Evolutionary conservation across 92 coral and sea anemone species (phyloP).

Genomic region (Montipora capitata): DNA sequence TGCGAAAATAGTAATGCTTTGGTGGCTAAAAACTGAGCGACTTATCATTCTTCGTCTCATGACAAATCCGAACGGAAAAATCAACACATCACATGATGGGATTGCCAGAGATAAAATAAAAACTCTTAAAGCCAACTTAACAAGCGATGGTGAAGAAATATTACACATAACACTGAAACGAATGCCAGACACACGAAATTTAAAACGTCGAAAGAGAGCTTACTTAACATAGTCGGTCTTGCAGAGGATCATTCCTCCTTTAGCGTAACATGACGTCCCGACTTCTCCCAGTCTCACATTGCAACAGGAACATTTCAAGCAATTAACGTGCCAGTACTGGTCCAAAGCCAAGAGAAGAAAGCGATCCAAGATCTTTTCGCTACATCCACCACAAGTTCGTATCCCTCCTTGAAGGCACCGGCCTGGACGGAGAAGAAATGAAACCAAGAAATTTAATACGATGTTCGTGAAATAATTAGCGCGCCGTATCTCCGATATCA

Average conservation of each 20-base stretch:
- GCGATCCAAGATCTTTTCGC: slow-evolving; percentile 93
- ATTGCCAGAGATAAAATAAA: slow-evolving; percentile 48
- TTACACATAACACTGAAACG: slow-evolving; percentile 28
- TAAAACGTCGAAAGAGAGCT: slow-evolving; percentile 20
- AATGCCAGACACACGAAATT: slow-evolving; percentile 15
- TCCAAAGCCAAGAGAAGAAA: slow-evolving; percentile 95
- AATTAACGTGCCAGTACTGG: slow-evolving; percentile 98
- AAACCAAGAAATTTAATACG: slow-evolving; percentile 14
- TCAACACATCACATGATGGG: slow-evolving; percentile 48
- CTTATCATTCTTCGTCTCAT: background rate
- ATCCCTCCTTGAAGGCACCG: slow-evolving; percentile 80
- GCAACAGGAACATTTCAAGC: slow-evolving; percentile 98
- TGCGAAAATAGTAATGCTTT: background rate
- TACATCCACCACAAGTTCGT: slow-evolving; percentile 94
- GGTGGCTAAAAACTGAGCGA: slow-evolving; percentile 19
- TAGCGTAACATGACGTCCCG: slow-evolving; percentile 95
- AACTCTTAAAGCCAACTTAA: slow-evolving; percentile 32
- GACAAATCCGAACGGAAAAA: slow-evolving; percentile 30
- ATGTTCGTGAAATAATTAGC: background rate
- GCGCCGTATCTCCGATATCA: background rate
- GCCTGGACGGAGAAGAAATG: slow-evolving; percentile 63
- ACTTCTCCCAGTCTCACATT: slow-evolving; percentile 96
- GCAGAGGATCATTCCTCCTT: slow-evolving; percentile 98
- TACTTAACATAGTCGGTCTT: slow-evolving; percentile 97
- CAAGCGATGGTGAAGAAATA: slow-evolving; percentile 12